Percentiles rank a stretch among this genome's conserved stretches.
These are phyloP conservation scores for Danio choprae DNA, from an alignment of 2,797 vertebrate genomes.

Conservation along the genomic window DNA sequence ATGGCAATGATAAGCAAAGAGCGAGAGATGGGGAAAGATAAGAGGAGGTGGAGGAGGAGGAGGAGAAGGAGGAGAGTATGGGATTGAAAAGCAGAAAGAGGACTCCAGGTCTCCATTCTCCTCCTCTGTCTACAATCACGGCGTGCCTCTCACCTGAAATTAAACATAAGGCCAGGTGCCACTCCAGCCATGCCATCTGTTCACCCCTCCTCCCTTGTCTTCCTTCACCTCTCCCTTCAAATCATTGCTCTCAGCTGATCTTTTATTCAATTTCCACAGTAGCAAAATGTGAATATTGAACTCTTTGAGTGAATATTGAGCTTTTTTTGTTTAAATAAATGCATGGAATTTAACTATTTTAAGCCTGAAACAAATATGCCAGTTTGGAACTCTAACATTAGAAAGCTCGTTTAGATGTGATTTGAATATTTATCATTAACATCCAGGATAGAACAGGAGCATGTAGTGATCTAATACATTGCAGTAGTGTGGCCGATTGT, in stretches of 20 bases:
- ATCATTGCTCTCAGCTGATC: constrained; percentile 25
- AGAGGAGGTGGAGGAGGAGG: constrained; percentile 58
- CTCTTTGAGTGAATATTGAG: neutral
- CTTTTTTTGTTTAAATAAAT: neutral
- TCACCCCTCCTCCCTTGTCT: constrained; percentile 52
- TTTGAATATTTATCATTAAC: neutral
- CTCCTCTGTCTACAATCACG: constrained; percentile 43
- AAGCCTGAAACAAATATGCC: neutral
- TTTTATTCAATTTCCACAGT: constrained; percentile 23
- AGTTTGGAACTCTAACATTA: neutral
- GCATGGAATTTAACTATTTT: neutral
- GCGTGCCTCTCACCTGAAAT: constrained; percentile 78
- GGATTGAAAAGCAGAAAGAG: constrained; percentile 53
- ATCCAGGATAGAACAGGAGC: neutral
- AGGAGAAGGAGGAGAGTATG: constrained; percentile 58
- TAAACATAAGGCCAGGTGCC: constrained; percentile 80
- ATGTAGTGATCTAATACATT: neutral
- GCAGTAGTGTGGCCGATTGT: neutral
- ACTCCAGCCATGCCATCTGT: constrained; percentile 77
- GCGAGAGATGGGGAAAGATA: constrained; percentile 58
- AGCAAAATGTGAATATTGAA: neutral
- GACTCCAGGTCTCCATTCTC: constrained; percentile 26
- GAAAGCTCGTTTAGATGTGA: too few relatives aligned
- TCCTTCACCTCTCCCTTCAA: constrained; percentile 36
- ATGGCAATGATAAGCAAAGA: constrained; percentile 56